A percentile compares a stretch with the other conserved stretches of the same genome.
Evolutionary conservation across 2,113 vertebrate genomes (phyloP).

Genomic region (Hyaena hyaena): DNA sequence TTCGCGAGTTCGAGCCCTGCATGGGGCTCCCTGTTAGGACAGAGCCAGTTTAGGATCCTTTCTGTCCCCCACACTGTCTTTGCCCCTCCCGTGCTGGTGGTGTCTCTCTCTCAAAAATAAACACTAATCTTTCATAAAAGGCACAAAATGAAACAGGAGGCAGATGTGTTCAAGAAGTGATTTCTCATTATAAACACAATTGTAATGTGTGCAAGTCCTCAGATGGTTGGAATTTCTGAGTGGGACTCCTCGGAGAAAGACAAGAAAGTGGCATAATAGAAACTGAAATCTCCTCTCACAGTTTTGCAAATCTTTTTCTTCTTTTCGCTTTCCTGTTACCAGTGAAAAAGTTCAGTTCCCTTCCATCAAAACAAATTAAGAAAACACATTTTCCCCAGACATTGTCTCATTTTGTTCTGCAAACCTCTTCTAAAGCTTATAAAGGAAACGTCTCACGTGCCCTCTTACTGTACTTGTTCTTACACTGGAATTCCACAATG

Average conservation of each 20-base stretch:
- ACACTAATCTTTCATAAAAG: background rate
- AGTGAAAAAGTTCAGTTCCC: background rate
- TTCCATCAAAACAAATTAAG: background rate
- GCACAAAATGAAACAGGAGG: background rate
- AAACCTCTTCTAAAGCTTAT: background rate
- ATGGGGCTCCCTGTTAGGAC: too few species aligned
- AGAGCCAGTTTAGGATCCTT: too few species aligned
- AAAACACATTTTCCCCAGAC: background rate
- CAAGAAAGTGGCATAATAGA: background rate
- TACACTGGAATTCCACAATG: background rate
- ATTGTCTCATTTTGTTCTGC: background rate
- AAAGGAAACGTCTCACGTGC: rapidly evolving
- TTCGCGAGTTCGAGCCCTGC: too few species aligned
- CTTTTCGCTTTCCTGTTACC: background rate
- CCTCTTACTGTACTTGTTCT: background rate
- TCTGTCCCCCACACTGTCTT: too few species aligned
- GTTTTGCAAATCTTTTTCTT: background rate
- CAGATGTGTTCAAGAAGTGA: background rate
- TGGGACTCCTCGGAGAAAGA: background rate
- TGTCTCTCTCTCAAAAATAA: too few species aligned
- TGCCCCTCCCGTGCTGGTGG: too few species aligned
- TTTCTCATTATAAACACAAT: background rate
- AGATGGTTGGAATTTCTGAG: background rate
- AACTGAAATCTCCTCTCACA: background rate
- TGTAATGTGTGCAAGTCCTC: background rate